A percentile compares a stretch with the other conserved stretches of the same genome.
Conservation (phyloP, 2,888 invertebrate species). For the Eupithecia dodoneata region DNA sequence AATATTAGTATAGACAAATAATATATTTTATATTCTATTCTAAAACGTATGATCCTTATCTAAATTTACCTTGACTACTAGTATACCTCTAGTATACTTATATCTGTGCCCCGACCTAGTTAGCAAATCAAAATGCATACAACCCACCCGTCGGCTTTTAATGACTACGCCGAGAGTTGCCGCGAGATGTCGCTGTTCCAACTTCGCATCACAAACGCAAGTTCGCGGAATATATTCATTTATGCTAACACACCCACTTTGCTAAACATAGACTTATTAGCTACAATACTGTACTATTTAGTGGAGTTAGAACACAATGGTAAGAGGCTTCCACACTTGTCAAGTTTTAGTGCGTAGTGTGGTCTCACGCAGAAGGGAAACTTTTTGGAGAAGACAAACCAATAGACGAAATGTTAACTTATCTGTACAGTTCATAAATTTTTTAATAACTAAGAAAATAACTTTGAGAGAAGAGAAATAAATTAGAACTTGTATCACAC, state of each 20-base stretch:
- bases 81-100: too few species aligned
- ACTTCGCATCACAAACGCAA: slow-evolving; percentile 8
- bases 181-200: slow-evolving; percentile 7
- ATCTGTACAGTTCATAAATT: too few species aligned
- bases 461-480: too few species aligned
- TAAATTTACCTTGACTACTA: background rate
- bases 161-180: background rate
- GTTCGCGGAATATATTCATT: slow-evolving; percentile 23
- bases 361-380: slow-evolving; percentile 5
- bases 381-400: background rate
- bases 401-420: background rate
- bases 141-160: background rate
- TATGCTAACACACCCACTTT: slow-evolving; percentile 35
- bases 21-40: too few species aligned
- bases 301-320: slow-evolving; percentile 39
- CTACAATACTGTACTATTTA: slow-evolving; percentile 40
- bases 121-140: slow-evolving; percentile 8
- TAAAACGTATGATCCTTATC: background rate
- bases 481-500: too few species aligned
- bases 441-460: too few species aligned
- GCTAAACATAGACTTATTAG: slow-evolving; percentile 35
- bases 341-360: slow-evolving; percentile 23
- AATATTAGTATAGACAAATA: too few species aligned
- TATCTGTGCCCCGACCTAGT: background rate
- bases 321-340: slow-evolving; percentile 31